Percentiles rank a stretch among this genome's conserved stretches.
Conservation (phyloP, 2,888 invertebrate species). For the Enoplolaimus lenunculus region DNA sequence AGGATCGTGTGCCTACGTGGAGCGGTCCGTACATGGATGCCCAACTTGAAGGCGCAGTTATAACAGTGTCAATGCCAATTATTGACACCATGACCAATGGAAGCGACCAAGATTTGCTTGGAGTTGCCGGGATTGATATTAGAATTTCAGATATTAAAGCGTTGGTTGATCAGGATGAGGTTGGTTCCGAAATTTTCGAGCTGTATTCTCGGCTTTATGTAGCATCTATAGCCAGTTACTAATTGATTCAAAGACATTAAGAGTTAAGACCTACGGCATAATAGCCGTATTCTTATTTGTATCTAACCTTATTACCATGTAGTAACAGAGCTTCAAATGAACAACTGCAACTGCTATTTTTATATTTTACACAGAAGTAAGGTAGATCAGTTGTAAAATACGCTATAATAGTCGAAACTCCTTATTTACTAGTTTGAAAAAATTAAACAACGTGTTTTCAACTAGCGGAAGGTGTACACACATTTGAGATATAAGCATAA, state of each 20-base stretch:
- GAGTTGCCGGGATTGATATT: conserved; percentile 23
- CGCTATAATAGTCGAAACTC: too few relatives aligned
- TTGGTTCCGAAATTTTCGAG: too few relatives aligned
- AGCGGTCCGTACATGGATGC: conserved; percentile 24
- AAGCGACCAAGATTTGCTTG: conserved; percentile 18
- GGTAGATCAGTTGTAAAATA: too few relatives aligned
- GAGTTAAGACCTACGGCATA: not conserved
- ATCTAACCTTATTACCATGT: too few relatives aligned
- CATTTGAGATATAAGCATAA: too few relatives aligned
- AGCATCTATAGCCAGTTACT: too few relatives aligned
- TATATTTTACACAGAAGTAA: too few relatives aligned
- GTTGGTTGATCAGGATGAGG: not conserved
- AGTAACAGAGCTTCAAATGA: too few relatives aligned
- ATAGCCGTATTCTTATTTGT: not conserved
- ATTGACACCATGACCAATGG: conserved; percentile 19
- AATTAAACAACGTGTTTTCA: too few relatives aligned
- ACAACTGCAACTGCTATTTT: too few relatives aligned
- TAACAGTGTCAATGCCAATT: conserved; percentile 22
- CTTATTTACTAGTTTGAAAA: too few relatives aligned
- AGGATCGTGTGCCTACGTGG: conserved; percentile 7
- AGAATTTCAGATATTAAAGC: conserved; percentile 14
- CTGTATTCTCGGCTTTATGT: not conserved
- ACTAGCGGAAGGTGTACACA: too few relatives aligned
- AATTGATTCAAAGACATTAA: not conserved
- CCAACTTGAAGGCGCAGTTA: conserved; percentile 20